phyloP scores from a whole-genome alignment of 2,113 vertebrate species.

The Protobothrops flavoviridis region DNA sequence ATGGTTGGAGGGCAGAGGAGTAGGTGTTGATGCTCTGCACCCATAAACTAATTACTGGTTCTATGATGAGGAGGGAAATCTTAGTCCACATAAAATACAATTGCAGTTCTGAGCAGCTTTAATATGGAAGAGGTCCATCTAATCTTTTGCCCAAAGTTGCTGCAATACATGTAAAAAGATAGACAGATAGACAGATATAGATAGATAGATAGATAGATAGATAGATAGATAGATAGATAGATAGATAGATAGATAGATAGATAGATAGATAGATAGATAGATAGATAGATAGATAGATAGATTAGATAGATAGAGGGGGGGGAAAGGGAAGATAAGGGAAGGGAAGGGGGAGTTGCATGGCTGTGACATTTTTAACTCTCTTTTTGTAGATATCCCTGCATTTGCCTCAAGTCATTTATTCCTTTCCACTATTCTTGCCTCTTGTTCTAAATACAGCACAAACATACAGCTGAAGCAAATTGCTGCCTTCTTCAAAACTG shows the following conservation, averaged over 20 bases:
- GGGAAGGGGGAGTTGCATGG: background rate
- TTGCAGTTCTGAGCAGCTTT: background rate
- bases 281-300: no score
- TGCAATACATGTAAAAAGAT: background rate
- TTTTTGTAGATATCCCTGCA: background rate
- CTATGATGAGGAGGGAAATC: background rate
- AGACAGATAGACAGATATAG: no score
- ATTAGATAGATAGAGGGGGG: no score
- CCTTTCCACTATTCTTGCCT: background rate
- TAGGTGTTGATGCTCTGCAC: background rate
- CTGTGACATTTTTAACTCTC: background rate
- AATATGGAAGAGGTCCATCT: background rate
- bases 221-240: no score
- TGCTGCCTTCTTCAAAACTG: background rate
- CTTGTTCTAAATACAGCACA: background rate
- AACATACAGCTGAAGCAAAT: background rate
- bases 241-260: no score
- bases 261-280: no score
- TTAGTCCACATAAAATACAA: background rate
- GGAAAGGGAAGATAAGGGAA: background rate
- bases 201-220: no score
- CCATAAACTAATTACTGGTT: background rate
- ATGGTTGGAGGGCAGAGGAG: background rate
- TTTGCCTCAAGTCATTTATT: background rate
- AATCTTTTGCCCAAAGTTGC: background rate